A percentile compares a stretch with the other conserved stretches of the same genome.
phyloP scores from a whole-genome alignment of 2,797 vertebrate species.

The Eidolon dupreanum region DNA sequence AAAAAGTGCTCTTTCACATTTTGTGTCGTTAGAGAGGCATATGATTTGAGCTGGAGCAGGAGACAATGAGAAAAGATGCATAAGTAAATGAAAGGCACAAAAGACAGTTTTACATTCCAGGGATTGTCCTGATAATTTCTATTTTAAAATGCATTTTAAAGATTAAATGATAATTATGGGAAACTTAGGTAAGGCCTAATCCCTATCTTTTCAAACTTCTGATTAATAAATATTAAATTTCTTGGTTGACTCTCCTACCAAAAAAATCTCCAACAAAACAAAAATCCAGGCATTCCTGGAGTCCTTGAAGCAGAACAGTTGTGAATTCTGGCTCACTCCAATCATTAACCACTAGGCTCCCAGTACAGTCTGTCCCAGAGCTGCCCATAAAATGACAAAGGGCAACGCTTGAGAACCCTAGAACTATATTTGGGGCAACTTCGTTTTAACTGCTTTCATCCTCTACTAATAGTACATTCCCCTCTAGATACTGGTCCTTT shows the following conservation, averaged over 20 bases:
- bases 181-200: not conserved
- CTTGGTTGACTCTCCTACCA: slow-evolving; percentile 15
- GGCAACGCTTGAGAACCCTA: not conserved
- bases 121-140: not conserved
- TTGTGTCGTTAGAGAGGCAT: not conserved
- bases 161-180: not conserved
- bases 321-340: not conserved
- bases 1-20: not conserved
- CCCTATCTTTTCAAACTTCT: not conserved
- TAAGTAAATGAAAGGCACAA: not conserved
- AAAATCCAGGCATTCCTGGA: slow-evolving; percentile 69
- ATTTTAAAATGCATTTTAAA: not conserved
- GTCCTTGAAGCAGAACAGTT: slow-evolving; percentile 48
- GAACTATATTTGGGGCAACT: not conserved
- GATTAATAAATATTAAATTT: slow-evolving; percentile 53
- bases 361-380: not conserved
- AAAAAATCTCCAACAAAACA: slow-evolving; percentile 49
- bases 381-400: not conserved
- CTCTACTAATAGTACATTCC: not conserved
- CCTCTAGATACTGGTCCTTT: not conserved
- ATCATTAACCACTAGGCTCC: slow-evolving; percentile 53
- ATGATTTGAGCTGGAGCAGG: not conserved
- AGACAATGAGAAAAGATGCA: not conserved
- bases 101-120: not conserved
- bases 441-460: not conserved